Base-by-base conservation (phyloP, 2,113 vertebrate genomes). In the Ibidorhyncha struthersii region DNA sequence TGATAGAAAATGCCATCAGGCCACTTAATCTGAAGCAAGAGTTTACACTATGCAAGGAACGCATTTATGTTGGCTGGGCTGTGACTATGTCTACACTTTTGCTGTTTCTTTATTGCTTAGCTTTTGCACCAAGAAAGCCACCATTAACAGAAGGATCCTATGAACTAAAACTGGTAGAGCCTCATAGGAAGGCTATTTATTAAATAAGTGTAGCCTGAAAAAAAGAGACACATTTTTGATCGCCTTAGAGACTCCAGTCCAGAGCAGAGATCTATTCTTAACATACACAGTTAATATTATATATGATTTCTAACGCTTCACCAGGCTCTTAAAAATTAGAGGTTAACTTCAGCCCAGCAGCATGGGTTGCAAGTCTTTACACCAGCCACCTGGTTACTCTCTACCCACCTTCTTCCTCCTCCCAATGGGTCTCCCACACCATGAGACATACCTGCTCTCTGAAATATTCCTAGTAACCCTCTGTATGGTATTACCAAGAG, bases 1-100 rank as follows among this genome's bases (percentile, higher is more conserved):
- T 2, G 3, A 32, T 0, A 25, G 53, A 78, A 91, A 36, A 22
- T 38, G 10, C n/a, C 2, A 0, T 13, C 0, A 1, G 25, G 17
- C 8, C 47, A n/a, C 79, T 74, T 14, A 53, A 45, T 45, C 32
- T 4, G 3, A 71, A 91, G 23, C 12, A 52, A 38, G n/a, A 58
- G 7, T 32, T 83, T 26, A 11, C 36, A 16, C 47, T 38, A 2
- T 1, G 2, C 21, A 71, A 70, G 18, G 23, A 85, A 36, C 11
- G 14, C 5, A 13, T 86, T 87, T 32, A 65, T 5, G 13, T 21
- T 49, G 71, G 5, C n/a, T 40, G 45, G 56, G 23, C 45, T 88
- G 7, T 52, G 52, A 18, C 15, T 21, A 5, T 8, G 9, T 27
- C 56, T 52, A 1, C 43, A 22, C 18, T 71, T 90, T 15, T 45